Percentiles rank a stretch among this genome's conserved stretches.
Conservation (phyloP, 2,113 vertebrate species). For the Rhadina sibilatrix region DNA sequence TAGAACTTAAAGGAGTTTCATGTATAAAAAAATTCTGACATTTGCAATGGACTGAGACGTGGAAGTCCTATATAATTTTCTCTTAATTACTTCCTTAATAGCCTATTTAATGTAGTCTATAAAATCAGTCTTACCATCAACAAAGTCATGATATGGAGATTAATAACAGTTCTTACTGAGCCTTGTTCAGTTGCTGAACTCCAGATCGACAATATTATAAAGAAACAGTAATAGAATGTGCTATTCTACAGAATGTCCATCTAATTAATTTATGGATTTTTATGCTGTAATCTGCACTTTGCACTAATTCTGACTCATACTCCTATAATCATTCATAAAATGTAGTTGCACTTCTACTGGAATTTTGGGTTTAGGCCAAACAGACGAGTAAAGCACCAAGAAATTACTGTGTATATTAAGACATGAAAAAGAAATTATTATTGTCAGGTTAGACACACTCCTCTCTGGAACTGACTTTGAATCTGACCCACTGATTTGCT, state of each 20-base stretch:
- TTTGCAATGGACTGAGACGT: neutral
- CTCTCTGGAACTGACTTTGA: neutral
- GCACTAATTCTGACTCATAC: neutral
- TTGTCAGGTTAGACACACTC: neutral
- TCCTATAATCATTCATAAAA: neutral
- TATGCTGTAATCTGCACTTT: neutral
- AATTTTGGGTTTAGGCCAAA: neutral
- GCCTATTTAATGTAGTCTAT: neutral
- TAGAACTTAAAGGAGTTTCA: neutral
- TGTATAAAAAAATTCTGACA: neutral
- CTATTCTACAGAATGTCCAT: neutral
- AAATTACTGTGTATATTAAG: neutral
- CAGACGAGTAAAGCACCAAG: neutral
- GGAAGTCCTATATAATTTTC: neutral
- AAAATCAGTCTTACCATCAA: neutral
- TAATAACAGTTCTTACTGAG: neutral
- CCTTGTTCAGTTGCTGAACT: neutral
- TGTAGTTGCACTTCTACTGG: neutral
- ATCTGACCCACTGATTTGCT: neutral
- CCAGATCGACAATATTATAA: neutral
- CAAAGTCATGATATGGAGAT: neutral
- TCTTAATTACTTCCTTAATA: neutral
- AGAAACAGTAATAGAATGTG: neutral
- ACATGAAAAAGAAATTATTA: neutral
- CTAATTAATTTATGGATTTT: neutral